Base-by-base conservation (phyloP, 2,888 invertebrate species). In the Copidosoma aretas region DNA sequence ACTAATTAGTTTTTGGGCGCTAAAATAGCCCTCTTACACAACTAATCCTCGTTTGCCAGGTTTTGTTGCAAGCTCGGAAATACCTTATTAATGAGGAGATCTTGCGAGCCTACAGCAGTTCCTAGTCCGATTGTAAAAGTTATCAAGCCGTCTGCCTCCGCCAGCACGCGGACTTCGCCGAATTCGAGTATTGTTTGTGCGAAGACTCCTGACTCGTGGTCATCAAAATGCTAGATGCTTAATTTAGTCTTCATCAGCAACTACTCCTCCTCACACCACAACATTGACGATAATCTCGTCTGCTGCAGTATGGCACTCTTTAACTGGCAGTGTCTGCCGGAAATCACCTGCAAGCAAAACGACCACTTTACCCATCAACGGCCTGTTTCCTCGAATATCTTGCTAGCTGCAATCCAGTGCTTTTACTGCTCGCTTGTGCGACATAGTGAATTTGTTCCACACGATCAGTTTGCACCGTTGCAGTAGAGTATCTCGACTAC, bases 361-460 rank as follows among this genome's bases (percentile, higher is more conserved):
- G 32, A 73, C 54, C 59, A 70, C 67, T 5, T 75, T 74, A 46
- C 77, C 74, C 24, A 78, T 64, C 12, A 71, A 68, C 57, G 19
- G 64, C 54, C 56, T 58, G n/a, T 71, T 51, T 67, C 67, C n/a
- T n/a, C n/a, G 32, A 8, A 74, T 32, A 65, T 76, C 74, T 60
- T 68, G 39, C 32, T 76, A 58, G 5, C 60, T 54, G 62, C 63
- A 17, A 66, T 81, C 74, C 14, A 83, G 63, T 56, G 80, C 78
- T 67, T 83, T 79, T 17, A 82, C 64, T 56, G 76, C 66, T 70
- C 70, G 71, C 71, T 80, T 82, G 70, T 80, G 79, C 5, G 78
- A 72, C 82, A 84, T 84, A 10, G 81, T 80, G 70, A 76, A 77
- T 75, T 85, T 81, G 74, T 84, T 82, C 82, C 80, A 83, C 49